Evolutionary conservation across 2,113 vertebrate species (phyloP), one percentile per base, ranked within the genome.

Genomic region (Mormyrus iriodes): DNA sequence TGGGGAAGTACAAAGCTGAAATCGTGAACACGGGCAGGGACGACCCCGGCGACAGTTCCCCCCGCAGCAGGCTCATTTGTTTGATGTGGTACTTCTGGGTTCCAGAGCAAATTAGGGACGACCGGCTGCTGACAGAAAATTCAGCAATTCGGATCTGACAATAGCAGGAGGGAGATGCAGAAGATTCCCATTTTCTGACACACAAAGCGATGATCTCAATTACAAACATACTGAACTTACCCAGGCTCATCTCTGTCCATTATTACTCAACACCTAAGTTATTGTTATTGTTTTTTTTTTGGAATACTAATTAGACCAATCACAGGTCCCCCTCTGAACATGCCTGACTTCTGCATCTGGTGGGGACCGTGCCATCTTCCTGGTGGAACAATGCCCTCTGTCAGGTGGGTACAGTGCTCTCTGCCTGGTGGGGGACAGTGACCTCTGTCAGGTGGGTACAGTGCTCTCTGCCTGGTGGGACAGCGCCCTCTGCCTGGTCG

Each of bases 51-150:
- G 24, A 35, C 0, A 7, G 31, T 51, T 65, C 44, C 44, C 51
- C 82, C 76, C 44, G 51, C 76, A 89, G 55, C 48, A 58, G 52
- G 76, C 35, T 83, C 7, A 44, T 89, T 89, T 83, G 88, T 55
- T 83, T 88, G 88, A 88, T 82, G 73, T 83, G 12, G 17, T 52
- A 89, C 21, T 55, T 83, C 52, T 88, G 48, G 27, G 88, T 53
- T 69, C 69, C 69, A 24, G 48, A 88, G 35, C 19, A 88, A 88
- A 88, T 83, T 88, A 88, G 88, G 31, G 48, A 27, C 73, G 35
- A 2, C 10, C 42, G 49, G n/a, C 69, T 88, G 73, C 79, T 88
- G 15, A 88, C 48, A 44, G 44, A n/a, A 31, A 19, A 76, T 44
- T 51, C 19, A 52, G 65, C n/a, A 4, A 55, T 82, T 79, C 35